Base-by-base conservation (phyloP, 2,888 invertebrate genomes). In the Sphaeridia pumilis region DNA sequence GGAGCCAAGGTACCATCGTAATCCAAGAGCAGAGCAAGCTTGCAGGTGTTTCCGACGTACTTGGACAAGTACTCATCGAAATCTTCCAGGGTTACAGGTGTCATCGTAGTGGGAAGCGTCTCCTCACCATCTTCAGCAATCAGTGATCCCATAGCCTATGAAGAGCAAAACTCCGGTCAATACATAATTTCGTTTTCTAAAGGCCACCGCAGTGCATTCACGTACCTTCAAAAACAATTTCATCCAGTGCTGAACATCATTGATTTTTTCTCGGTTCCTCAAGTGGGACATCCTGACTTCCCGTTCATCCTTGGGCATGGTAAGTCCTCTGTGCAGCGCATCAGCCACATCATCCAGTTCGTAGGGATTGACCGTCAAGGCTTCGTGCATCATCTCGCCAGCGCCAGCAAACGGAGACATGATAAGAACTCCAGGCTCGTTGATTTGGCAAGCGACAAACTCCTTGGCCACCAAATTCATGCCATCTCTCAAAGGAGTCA, bases 381-480 rank as follows among this genome's bases (percentile, higher is more conserved):
- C 89, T 69, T 90, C 89, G 71, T 88, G 88, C 89, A 90, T 89
- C 77, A 86, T 88, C 70, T 89, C 88, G 1, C 64, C 88, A 4
- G 90, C 89, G 1, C 90, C 90, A 53, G 90, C 89, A 68, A 90
- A 90, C 0, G 89, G 89, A 0, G 89, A 89, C 7, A 90, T 82
- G 46, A 90, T 84, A 35, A 90, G 72, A 1, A 90, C 89, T 2
- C 90, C 90, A 0, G 84, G 82, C 24, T 78, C 78, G 66, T 87
- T 87, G 31, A 88, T 87, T 71, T 90, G 88, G 67, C 89, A 89
- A 1, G 90, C 90, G 1, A 89, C 89, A 68, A 87, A 90, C 70
- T 90, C 90, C 69, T 90, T 90, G 4, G 89, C 89, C 0, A 90
- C 89, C 49, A 90, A 75, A 71, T 90, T 90, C 89, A 90, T 90